Evolutionary conservation across 2,113 vertebrate species (phyloP), one percentile per base, ranked within the genome.

Genomic region (Notiomystis cincta): DNA sequence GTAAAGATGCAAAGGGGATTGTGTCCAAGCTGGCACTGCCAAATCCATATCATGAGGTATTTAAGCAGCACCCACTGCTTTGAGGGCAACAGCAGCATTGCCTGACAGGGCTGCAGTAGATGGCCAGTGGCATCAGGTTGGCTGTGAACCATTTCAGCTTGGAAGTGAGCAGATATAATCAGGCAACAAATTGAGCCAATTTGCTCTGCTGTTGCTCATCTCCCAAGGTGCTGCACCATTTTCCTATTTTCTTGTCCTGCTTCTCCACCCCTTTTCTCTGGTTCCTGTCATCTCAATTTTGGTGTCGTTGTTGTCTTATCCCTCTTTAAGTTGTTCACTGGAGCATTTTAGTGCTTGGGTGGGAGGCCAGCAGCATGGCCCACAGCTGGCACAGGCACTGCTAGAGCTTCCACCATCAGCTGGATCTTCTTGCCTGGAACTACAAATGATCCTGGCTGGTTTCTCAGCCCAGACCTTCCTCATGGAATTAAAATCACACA

Each of bases 41-140:
- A 48, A 35, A 61, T 37, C 15, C 1, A 2, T 16, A 44, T 40
- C 3, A 0, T 9, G 6, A 47, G 42, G 23, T 0, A 0, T 28
- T 77, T 37, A 15, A 65, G 50, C 21, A 73, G 51, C 12, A 15
- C 15, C 54, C 54, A 8, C 27, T 6, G 2, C 48, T 17, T 13
- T 6, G 24, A 38, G 18, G 14, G 54, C 53, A 35, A 5, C 5
- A 5, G 38, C 44, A 82, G 23, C 47, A 3, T 51, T 50, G 40
- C 76, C 38, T 73, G 19, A 6, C 19, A 10, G 35, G 50, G 37
- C 76, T 93, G 66, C 45, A 45, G 9, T 9, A 66, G 53, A 14
- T 70, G 42, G 18, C 42, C 31, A 9, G 16, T 20, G 45, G 33
- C n/a, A 51, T 56, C 65, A 30, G 42, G 24, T 38, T 78, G 56